Base-by-base conservation (phyloP, 2,113 vertebrate species). In the Python bivittatus region DNA sequence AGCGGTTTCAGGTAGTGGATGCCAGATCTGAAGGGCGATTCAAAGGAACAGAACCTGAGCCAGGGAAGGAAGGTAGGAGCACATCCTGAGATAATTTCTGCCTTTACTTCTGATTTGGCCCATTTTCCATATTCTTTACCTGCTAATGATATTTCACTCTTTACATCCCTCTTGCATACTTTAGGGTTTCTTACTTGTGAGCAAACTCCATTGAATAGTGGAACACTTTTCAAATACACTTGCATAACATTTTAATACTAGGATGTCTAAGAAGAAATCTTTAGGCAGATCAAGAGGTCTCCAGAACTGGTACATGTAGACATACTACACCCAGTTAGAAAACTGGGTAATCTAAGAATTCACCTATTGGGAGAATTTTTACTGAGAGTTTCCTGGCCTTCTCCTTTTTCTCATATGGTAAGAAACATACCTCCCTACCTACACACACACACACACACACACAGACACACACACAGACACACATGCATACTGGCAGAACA, bases 1-100 rank as follows among this genome's bases (percentile, higher is more conserved):
- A 97, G 93, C 94, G 93, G 94, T 98, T 98, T 93, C 99, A 98
- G 96, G 92, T 99, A 86, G 98, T 99, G 95, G 99, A 99, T 95
- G 97, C 98, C 54, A 97, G 99, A 90, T 88, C 98, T 0, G 96
- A 97, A 38, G 99, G 98, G 9, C 96, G 98, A 86, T 99, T 98
- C 97, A 97, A 95, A 90, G 99, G 99, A 0, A 97, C 96, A 0
- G 98, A 99, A 88, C 98, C 99, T 1, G 99, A 99, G 95, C 99
- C 98, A 64, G 98, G 99, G 97, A 96, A 94, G 0, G 96, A 97
- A 86, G 97, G 98, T 99, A 97, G 97, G 98, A 94, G 29, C 0
- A 0, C 15, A 57, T 56, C 48, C 90, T 6, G 33, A 54, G 25
- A 57, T 10, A 6, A 0, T 42, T 13, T 89, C 85, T 23, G 54